phyloP scores from a whole-genome alignment of 1,140 invertebrate genomes.

The Apocrypta bakeri region DNA sequence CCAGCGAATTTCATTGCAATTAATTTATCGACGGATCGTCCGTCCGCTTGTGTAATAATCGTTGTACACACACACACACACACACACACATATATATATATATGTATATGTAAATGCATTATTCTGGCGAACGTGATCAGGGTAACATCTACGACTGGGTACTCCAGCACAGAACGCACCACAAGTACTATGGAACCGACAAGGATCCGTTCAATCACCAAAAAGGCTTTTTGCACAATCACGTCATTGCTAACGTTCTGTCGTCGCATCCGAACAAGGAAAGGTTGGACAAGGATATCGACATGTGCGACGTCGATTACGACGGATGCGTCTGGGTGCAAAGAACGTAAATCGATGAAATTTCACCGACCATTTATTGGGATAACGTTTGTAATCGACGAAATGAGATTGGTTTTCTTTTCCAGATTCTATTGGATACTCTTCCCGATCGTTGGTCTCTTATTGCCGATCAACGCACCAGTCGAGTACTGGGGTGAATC shows the following conservation, averaged over 20 bases:
- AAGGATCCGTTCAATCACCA: slow-evolving; percentile 92
- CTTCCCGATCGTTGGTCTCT: slow-evolving; percentile 78
- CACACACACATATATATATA: too few relatives aligned
- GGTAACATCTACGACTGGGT: slow-evolving; percentile 87
- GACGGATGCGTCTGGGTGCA: slow-evolving; percentile 93
- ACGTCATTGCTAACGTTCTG: slow-evolving; percentile 82
- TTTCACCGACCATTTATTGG: too few relatives aligned
- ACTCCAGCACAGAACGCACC: slow-evolving; percentile 90
- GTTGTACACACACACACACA: too few relatives aligned
- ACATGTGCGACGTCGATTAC: slow-evolving; percentile 88
- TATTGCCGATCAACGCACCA: slow-evolving; percentile 84
- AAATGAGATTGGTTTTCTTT: too few relatives aligned
- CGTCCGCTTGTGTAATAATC: too few relatives aligned
- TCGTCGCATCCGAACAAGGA: slow-evolving; percentile 83
- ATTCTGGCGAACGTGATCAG: slow-evolving; percentile 68
- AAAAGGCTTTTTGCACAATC: slow-evolving; percentile 90
- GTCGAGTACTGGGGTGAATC: slow-evolving; percentile 85
- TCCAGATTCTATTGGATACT: slow-evolving; percentile 83
- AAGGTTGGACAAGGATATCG: slow-evolving; percentile 81
- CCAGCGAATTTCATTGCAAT: too few relatives aligned
- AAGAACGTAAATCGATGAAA: slow-evolving; percentile 76
- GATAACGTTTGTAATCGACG: too few relatives aligned
- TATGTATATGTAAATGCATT: too few relatives aligned
- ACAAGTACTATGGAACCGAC: slow-evolving; percentile 90
- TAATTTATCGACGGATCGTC: too few relatives aligned